Percentiles rank a stretch among this genome's conserved stretches.
phyloP scores from a whole-genome alignment of 2,113 vertebrate species.

The Danionella cerebrum region DNA sequence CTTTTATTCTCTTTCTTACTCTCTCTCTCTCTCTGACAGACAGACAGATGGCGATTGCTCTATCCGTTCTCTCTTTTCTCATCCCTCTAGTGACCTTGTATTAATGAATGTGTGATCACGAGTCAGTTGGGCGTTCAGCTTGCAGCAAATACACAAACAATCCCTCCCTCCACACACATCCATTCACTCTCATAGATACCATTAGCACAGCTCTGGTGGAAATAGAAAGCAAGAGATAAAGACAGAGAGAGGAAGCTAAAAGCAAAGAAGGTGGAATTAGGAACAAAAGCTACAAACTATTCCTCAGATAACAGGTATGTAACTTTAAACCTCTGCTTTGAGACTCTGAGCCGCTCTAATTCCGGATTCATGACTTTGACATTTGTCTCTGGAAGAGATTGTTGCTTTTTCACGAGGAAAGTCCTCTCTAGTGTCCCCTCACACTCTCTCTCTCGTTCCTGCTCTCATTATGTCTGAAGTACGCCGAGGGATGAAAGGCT shows the following conservation, averaged over 20 bases:
- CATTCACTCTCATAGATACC: slow-evolving; percentile 44
- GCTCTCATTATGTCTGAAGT: not conserved
- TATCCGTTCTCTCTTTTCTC: slow-evolving; percentile 23
- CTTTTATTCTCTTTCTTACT: not conserved
- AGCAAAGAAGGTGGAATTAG: not conserved
- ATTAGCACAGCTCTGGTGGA: slow-evolving; percentile 49
- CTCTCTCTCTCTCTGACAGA: not conserved
- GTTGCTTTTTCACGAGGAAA: not conserved
- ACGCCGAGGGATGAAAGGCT: not conserved
- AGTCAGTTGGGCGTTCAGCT: slow-evolving; percentile 60
- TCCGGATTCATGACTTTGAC: slow-evolving; percentile 13
- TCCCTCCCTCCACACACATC: slow-evolving; percentile 37
- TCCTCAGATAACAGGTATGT: slow-evolving; percentile 2
- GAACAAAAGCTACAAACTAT: not conserved
- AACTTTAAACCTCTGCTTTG: not conserved
- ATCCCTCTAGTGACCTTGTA: slow-evolving; percentile 69
- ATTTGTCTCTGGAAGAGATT: not conserved
- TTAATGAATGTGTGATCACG: slow-evolving; percentile 69
- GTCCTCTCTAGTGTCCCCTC: not conserved
- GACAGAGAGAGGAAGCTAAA: not conserved
- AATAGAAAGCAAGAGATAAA: slow-evolving; percentile 4
- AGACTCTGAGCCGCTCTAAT: not conserved
- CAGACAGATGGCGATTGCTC: too few species aligned
- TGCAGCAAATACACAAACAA: slow-evolving; percentile 20
- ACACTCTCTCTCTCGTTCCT: not conserved